Base-by-base conservation (phyloP, 2,888 invertebrate genomes). In the Drosophila testacea region DNA sequence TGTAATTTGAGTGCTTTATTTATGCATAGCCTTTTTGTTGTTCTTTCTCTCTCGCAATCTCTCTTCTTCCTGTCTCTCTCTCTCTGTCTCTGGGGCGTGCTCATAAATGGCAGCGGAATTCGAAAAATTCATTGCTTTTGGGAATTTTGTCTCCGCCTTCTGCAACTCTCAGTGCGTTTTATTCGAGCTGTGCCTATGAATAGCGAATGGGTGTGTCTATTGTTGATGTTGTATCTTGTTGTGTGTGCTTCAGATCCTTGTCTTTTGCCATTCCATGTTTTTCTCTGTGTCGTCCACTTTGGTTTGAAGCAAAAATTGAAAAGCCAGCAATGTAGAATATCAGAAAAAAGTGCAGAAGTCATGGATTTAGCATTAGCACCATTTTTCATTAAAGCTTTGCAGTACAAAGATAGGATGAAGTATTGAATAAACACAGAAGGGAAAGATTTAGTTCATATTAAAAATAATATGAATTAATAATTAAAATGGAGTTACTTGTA, bases 51-150 rank as follows among this genome's bases (percentile, higher is more conserved):
- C 38, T 13, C 52, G 10, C 32, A 44, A 28, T 50, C 22, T 54
- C 36, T 52, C 30, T 30, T 36, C 47, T 36, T 27, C 42, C 13
- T 42, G 6, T 22, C 28, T n/a, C 27, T 11, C 39, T 32, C 16
- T 30, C 5, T 28, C 27, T 51, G 52, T 73, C 78, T 68, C 69
- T 64, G 13, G 79, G 72, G 79, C 44, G 69, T 79, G 51, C 69
- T 79, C 72, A 76, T 70, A 76, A 76, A 66, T 73, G 70, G 52
- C 79, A 64, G 60, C 52, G 70, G 63, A 73, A 73, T 70, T 66
- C 73, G 27, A 65, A 79, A 76, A 76, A 76, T 76, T 76, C 76
- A 79, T 76, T 73, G 76, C 79, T 76, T 72, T 48, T 46, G 76
- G 76, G 67, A 72, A 63, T 73, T 68, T 57, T 28, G 22, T 27